These are phyloP conservation scores for Neocrepidodera transversa DNA, from an alignment of 2,888 invertebrate genomes.

Conservation along the genomic window DNA sequence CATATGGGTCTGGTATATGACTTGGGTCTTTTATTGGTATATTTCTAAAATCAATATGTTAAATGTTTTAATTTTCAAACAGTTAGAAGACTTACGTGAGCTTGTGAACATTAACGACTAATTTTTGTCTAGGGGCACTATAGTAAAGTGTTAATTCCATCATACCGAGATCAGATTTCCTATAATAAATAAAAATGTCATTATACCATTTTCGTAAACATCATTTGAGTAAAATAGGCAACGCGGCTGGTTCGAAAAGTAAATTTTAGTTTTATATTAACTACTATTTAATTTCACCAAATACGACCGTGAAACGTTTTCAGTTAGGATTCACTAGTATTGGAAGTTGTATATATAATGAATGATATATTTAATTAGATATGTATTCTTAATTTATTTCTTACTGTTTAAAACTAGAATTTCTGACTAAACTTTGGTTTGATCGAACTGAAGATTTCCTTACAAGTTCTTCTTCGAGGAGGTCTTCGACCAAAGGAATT, in stretches of 20 bases:
- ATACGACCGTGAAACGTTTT: too few relatives aligned
- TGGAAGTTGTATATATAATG: too few relatives aligned
- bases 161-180: conserved; percentile 64
- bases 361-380: too few relatives aligned
- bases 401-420: conserved; percentile 32
- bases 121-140: conserved; percentile 78
- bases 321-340: too few relatives aligned
- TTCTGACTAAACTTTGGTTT: conserved; percentile 17
- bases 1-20: conserved; percentile 88
- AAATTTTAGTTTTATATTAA: too few relatives aligned
- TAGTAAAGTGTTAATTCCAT: conserved; percentile 84
- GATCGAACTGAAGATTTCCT: conserved; percentile 25
- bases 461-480: conserved; percentile 24
- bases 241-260: too few relatives aligned
- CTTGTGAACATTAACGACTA: conserved; percentile 83
- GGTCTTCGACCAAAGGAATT: conserved; percentile 7
- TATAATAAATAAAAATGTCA: conserved; percentile 31
- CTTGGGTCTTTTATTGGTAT: conserved; percentile 80
- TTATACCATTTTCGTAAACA: neutral
- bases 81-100: conserved; percentile 79
- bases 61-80: neutral
- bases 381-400: too few relatives aligned
- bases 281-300: too few relatives aligned
- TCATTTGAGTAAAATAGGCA: neutral
- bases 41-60: conserved; percentile 64